Evolutionary conservation across 2,113 vertebrate genomes (phyloP), one percentile per base, ranked within the genome.

Genomic region (Limnothrissa miodon): DNA sequence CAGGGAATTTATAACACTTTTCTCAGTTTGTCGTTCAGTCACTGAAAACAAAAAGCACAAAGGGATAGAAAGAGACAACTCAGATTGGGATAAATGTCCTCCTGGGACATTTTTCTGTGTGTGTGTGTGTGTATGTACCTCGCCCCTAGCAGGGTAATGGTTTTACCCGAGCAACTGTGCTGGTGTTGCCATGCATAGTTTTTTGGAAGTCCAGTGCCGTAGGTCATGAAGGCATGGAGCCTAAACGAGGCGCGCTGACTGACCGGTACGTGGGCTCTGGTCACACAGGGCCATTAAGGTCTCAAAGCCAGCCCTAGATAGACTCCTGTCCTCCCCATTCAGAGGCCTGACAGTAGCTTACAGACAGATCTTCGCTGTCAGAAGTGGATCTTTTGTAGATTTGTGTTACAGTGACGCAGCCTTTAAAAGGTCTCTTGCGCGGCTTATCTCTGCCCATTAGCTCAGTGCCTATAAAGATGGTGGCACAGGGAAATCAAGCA

Each of bases 11-110:
- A 15, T 19, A 74, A 74, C 17, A 74, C 66, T 74, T 74, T 74
- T 15, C 66, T 74, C 11, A 74, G 66, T 29, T 70, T 70, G 62
- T 70, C 9, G 13, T 10, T 74, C 66, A 19, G 66, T 5, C 9
- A 62, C 59, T 74, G 66, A 74, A 29, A 74, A 29, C 66, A 74
- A 74, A 74, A 33, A 6, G 29, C 66, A 74, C 10, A 74, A 74
- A 36, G 66, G 29, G 36, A 70, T 4, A 39, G 66, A 33, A 74
- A 39, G 2, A 36, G 66, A 15, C 29, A 36, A 74, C 29, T 74
- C 66, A 74, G 33, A 33, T 11, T 66, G 11, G 66, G 33, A 74
- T 11, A 66, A 66, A 66, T 66, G 29, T 11, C 23, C 59, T 25
- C 59, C 1, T 66, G 59, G n/a, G n/a, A 10, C 33, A 29, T 36